phyloP scores from a whole-genome alignment of 2,888 invertebrate species.

The Operophtera brumata region DNA sequence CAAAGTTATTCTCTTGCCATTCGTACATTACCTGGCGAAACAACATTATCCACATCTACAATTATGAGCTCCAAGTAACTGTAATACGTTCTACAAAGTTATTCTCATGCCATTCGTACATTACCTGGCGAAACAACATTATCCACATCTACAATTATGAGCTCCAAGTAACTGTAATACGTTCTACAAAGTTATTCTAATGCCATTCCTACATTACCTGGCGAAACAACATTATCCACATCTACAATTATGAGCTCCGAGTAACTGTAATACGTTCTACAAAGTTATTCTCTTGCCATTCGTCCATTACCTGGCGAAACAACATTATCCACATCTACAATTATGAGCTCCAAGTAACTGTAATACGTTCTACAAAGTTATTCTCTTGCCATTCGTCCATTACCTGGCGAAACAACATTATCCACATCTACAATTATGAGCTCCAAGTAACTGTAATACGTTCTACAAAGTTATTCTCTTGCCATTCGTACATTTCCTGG shows the following conservation, averaged over 20 bases:
- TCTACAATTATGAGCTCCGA: constrained; percentile 21
- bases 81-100: no score
- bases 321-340: constrained; percentile 15
- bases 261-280: no score
- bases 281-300: background rate
- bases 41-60: constrained; percentile 14
- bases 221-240: constrained; percentile 10
- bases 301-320: constrained; percentile 3
- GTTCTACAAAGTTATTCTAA: background rate
- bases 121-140: constrained; percentile 8
- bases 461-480: background rate
- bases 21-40: constrained; percentile 3
- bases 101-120: background rate
- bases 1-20: background rate
- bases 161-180: no score
- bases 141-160: constrained; percentile 17
- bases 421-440: constrained; percentile 17
- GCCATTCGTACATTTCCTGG: background rate
- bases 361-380: no score
- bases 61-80: no score
- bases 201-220: constrained; percentile 1
- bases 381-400: background rate
- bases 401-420: constrained; percentile 9
- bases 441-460: no score
- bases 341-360: no score